Evolutionary conservation across 2,888 invertebrate genomes (phyloP).

Genomic region (Coelopa pilipes): DNA sequence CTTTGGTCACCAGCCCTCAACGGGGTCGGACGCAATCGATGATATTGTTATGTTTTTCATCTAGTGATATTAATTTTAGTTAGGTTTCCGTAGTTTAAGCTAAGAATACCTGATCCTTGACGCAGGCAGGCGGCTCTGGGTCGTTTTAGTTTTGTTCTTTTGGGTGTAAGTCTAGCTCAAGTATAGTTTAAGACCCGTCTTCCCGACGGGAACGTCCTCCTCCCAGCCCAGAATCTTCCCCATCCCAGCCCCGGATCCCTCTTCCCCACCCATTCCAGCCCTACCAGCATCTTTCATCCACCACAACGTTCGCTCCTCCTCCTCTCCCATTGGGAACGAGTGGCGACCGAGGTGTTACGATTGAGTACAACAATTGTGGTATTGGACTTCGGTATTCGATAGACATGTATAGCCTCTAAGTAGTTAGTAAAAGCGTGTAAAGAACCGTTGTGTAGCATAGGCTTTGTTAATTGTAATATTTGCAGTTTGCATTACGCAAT

Average conservation of each 20-base stretch:
- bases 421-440: constrained; percentile 8
- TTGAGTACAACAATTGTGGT: background rate
- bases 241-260: too few relatives aligned
- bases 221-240: background rate
- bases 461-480: background rate
- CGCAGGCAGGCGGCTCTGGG: background rate
- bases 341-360: background rate
- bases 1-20: background rate
- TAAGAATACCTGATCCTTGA: background rate
- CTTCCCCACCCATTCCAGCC: too few relatives aligned
- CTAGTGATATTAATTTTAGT: constrained; percentile 63
- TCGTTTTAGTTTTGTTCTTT: background rate
- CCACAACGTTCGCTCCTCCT: too few relatives aligned
- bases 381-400: background rate
- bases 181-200: constrained; percentile 4
- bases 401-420: constrained; percentile 1
- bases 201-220: background rate
- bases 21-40: background rate
- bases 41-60: constrained; percentile 36
- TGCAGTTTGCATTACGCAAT: background rate
- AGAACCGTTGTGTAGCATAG: background rate
- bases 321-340: too few relatives aligned
- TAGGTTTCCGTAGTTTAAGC: constrained; percentile 39
- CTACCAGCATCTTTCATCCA: too few relatives aligned
- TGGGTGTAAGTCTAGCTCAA: constrained; percentile 41